phyloP scores from a whole-genome alignment of 2,113 vertebrate genomes.

The Meleagris gallopavo region DNA sequence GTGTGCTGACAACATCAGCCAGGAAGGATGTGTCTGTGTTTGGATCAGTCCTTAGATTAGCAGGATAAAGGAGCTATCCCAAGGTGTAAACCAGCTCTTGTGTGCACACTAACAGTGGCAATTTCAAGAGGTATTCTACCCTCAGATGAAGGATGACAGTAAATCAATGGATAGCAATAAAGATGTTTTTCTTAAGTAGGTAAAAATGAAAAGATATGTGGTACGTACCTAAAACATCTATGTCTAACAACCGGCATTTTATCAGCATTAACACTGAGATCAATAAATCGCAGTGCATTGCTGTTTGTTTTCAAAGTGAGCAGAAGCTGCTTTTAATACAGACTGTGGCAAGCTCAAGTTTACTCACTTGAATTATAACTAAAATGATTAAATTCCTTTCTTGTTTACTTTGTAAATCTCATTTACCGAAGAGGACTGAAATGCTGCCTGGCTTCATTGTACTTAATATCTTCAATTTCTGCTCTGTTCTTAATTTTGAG shows the following conservation, averaged over 20 bases:
- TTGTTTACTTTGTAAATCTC: conserved; percentile 7
- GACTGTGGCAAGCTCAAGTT: not conserved
- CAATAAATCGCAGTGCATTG: not conserved
- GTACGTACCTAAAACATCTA: not conserved
- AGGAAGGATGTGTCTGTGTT: not conserved
- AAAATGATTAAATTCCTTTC: not conserved
- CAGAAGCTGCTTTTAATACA: not conserved
- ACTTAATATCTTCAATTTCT: not conserved
- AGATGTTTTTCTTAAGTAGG: not conserved
- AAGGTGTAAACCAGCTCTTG: not conserved
- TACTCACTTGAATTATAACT: not conserved
- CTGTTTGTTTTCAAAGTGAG: not conserved
- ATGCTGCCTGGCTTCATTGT: not conserved
- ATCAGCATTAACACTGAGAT: not conserved
- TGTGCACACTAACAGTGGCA: not conserved
- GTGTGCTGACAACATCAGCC: not conserved
- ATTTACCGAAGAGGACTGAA: not conserved
- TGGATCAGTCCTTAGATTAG: not conserved
- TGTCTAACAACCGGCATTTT: not conserved
- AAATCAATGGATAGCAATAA: not conserved
- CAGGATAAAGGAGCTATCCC: not conserved
- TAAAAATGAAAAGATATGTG: not conserved
- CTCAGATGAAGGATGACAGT: not conserved
- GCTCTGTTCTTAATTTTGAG: not conserved
- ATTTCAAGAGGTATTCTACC: not conserved